Conservation (phyloP, 2,888 invertebrate genomes). For the Blastobasis adustella region DNA sequence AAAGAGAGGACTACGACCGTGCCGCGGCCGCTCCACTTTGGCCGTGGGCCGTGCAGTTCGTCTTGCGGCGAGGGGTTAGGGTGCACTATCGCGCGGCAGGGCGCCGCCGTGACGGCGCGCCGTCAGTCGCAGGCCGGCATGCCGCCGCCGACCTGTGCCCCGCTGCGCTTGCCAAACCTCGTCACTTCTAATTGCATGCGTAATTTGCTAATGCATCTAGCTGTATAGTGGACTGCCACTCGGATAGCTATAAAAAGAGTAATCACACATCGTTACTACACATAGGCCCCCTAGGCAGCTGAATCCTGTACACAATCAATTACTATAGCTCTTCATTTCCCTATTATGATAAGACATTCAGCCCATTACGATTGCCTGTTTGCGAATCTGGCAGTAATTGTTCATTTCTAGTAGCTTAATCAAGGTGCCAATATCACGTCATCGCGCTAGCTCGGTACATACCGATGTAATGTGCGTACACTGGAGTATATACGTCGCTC, state of each 20-base stretch:
- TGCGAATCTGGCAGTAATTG: conserved; percentile 30
- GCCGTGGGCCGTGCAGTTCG: conserved; percentile 26
- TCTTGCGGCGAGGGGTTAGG: conserved; percentile 24
- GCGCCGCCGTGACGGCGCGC: conserved; percentile 49
- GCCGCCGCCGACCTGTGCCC: conserved; percentile 49
- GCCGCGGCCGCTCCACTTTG: conserved; percentile 35
- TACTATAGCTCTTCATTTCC: too few relatives aligned
- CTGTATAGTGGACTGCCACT: conserved; percentile 27
- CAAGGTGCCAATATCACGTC: conserved; percentile 17
- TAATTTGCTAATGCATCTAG: conserved; percentile 51
- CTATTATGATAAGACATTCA: not conserved
- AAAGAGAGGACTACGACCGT: conserved; percentile 49
- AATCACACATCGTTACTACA: conserved; percentile 20
- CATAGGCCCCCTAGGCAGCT: conserved; percentile 12
- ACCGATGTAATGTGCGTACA: conserved; percentile 15
- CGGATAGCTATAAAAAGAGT: conserved; percentile 23
- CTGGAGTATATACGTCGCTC: conserved; percentile 17
- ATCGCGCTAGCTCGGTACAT: conserved; percentile 11
- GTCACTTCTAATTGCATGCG: conserved; percentile 56
- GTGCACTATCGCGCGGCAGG: conserved; percentile 27
- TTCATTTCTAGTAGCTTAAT: conserved; percentile 32
- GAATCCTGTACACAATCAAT: too few relatives aligned
- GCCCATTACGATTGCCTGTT: conserved; percentile 16
- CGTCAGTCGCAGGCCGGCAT: conserved; percentile 47
- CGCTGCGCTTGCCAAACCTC: conserved; percentile 53